phyloP scores from a whole-genome alignment of 1,140 invertebrate species.

The Adoxophyes honmai region DNA sequence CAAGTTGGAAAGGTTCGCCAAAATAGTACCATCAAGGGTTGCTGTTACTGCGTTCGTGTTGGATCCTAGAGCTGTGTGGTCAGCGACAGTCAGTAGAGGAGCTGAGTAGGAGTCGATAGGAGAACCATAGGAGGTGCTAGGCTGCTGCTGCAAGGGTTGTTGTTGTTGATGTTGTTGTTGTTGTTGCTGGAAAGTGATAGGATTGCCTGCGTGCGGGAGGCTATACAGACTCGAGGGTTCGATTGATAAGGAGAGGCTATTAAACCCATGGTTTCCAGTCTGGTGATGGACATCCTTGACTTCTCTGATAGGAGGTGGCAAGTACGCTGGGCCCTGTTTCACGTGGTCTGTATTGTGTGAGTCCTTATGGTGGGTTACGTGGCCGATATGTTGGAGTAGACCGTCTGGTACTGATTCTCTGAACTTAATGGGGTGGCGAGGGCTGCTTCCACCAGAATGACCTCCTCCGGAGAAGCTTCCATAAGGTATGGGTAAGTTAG shows the following conservation, averaged over 20 bases:
- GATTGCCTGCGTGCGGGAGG: constrained; percentile 62
- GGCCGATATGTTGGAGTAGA: constrained; percentile 80
- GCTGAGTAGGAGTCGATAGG: constrained; percentile 76
- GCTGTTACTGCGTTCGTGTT: constrained; percentile 57
- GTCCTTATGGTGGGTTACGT: constrained; percentile 77
- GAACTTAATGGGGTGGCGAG: constrained; percentile 81
- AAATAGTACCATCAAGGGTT: constrained; percentile 61
- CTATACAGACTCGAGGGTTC: constrained; percentile 73
- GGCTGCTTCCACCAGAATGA: constrained; percentile 64
- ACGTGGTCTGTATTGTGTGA: constrained; percentile 60
- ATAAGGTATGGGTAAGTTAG: constrained; percentile 68
- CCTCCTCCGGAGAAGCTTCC: constrained; percentile 64
- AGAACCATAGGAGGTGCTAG: constrained; percentile 61
- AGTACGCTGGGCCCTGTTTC: constrained; percentile 76
- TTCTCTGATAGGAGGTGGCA: constrained; percentile 81
- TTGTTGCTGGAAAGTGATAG: constrained; percentile 54
- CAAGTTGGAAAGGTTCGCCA: constrained; percentile 62
- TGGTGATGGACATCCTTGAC: constrained; percentile 55
- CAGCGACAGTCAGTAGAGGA: constrained; percentile 68
- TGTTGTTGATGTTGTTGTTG: constrained; percentile 28
- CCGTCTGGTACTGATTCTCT: constrained; percentile 83
- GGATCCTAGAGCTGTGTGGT: constrained; percentile 68
- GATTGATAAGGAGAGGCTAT: constrained; percentile 54
- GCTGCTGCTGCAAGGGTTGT: constrained; percentile 31
- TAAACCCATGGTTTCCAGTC: constrained; percentile 36